Base-by-base conservation (phyloP, 2,797 vertebrate genomes). In the Knipowitschia caucasica region DNA sequence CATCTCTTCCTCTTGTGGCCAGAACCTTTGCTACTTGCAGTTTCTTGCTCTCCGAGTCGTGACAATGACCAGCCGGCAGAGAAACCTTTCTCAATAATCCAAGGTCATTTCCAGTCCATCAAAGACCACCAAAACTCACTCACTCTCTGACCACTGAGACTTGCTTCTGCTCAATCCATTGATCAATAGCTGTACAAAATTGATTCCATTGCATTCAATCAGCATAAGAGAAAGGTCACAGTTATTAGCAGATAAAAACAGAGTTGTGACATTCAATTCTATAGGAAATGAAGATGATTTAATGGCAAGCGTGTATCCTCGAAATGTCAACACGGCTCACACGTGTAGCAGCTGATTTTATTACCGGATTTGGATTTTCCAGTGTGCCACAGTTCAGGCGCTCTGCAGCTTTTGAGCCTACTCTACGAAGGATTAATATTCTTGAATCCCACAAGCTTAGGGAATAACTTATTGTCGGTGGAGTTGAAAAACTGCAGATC, bases 281-380 rank as follows among this genome's bases (percentile, higher is more conserved):
- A 60, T 50, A 43, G 54, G 30, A 67, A 64, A 56, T 52, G 5
- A 67, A 71, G 53, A 70, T 70, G 73, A 78, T 74, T 75, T 76
- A 74, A 81, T 75, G 73, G 62, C 64, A 72, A 69, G 74, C 68
- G 71, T 60, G 59, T 69, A 66, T 72, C 54, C 17, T 46, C 15
- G 52, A 80, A 84, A 85, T 84, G 80, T 70, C 80, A 84, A 75
- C 74, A 65, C 49, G 61, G 59, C 56, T 73, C 67, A 59, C n/a
- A 59, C 64, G 62, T 74, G 57, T 59, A 71, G 49, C 29, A 29
- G 56, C 59, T 77, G 80, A 83, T 80, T 82, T 65, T 73, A 79
- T 82, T 79, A 77, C 31, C 40, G 78, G 66, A 77, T 82, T 84
- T 75, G 39, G 50, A 72, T 66, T 67, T 59, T 15, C 40, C 53